Conservation (phyloP, 2,888 invertebrate species). For the Vesta saturnalis region DNA sequence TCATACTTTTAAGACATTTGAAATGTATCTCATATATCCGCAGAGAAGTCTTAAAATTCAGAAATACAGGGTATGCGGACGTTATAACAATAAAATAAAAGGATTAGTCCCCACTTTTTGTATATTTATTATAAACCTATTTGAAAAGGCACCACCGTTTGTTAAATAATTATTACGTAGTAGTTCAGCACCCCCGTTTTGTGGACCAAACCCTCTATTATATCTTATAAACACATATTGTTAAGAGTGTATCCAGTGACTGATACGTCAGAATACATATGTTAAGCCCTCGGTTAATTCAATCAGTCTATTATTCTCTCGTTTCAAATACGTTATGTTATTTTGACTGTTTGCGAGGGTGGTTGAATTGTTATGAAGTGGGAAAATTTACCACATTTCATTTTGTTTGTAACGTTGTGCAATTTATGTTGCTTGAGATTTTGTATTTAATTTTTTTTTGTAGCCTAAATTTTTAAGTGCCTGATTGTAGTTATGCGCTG, state of each 20-base stretch:
- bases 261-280: conserved; percentile 39
- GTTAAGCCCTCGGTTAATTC: conserved; percentile 48
- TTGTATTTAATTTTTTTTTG: too few relatives aligned
- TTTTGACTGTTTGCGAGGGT: conserved; percentile 54
- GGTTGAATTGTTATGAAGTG: conserved; percentile 40
- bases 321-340: conserved; percentile 52
- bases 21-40: too few relatives aligned
- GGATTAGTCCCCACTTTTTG: neutral
- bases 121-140: conserved; percentile 10
- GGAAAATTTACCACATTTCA: conserved; percentile 31
- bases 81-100: too few relatives aligned
- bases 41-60: too few relatives aligned
- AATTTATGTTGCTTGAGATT: too few relatives aligned
- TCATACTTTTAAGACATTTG: too few relatives aligned
- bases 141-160: conserved; percentile 10
- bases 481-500: too few relatives aligned
- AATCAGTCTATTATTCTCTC: conserved; percentile 57
- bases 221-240: conserved; percentile 39
- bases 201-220: conserved; percentile 32
- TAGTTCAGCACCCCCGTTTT: conserved; percentile 25
- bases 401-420: conserved; percentile 21
- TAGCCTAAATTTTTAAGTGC: too few relatives aligned
- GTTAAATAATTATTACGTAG: conserved; percentile 30
- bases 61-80: too few relatives aligned
- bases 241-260: conserved; percentile 37